Evolutionary conservation across 2,113 vertebrate species (phyloP).

Genomic region (Cardinalis cardinalis): DNA sequence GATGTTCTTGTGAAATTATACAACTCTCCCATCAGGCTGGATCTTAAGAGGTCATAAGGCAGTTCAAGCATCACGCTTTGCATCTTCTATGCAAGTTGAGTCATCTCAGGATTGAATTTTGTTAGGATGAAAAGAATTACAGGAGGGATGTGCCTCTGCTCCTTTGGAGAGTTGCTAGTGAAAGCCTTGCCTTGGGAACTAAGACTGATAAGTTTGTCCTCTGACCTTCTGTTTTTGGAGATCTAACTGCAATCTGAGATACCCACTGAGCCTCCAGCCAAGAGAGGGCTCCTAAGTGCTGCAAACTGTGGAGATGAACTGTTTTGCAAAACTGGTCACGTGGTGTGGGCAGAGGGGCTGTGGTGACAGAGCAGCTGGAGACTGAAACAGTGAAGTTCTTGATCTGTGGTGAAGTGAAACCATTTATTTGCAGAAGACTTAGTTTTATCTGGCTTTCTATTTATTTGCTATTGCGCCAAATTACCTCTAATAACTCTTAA

Average conservation of each 20-base stretch:
- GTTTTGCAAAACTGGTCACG: background rate
- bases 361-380: background rate
- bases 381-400: background rate
- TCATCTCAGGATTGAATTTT: background rate
- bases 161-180: background rate
- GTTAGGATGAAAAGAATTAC: background rate
- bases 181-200: background rate
- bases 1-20: background rate
- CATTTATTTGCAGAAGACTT: background rate
- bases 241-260: background rate
- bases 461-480: background rate
- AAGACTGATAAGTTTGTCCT: background rate
- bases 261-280: background rate
- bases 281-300: background rate
- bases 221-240: background rate
- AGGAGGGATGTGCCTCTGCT: background rate
- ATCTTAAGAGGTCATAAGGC: background rate
- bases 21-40: background rate
- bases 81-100: background rate
- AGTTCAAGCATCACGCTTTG: rapidly evolving
- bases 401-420: background rate
- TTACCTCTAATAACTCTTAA: background rate
- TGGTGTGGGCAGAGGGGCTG: background rate
- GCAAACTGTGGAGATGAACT: background rate
- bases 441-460: background rate